These are phyloP conservation scores for Sitophilus oryzae DNA, from an alignment of 1,140 invertebrate genomes.

Conservation along the genomic window DNA sequence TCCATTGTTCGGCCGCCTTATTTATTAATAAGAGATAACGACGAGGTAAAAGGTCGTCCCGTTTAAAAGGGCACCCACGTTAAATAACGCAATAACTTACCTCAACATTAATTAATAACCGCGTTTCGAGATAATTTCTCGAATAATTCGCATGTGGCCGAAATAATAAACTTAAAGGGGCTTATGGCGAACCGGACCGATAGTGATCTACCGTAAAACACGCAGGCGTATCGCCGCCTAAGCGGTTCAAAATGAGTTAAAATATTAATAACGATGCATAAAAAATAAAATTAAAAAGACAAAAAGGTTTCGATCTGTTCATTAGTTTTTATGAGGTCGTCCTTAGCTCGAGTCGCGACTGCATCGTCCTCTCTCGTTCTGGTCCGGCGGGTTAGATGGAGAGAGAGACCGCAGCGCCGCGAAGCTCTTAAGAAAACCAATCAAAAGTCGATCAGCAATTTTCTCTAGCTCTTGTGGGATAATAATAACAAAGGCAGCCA, in stretches of 20 bases:
- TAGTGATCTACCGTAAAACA: conserved; percentile 19
- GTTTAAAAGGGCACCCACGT: neutral
- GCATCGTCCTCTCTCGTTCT: conserved; percentile 13
- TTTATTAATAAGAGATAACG: neutral
- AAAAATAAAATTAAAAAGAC: conserved; percentile 36
- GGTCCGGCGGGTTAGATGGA: neutral
- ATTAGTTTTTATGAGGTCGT: conserved; percentile 36
- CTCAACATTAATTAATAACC: conserved; percentile 28
- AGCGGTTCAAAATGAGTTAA: conserved; percentile 36
- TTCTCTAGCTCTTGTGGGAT: conserved; percentile 39
- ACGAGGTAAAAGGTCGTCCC: neutral
- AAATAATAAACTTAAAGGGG: conserved; percentile 18
- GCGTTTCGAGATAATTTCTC: conserved; percentile 27
- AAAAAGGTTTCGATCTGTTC: conserved; percentile 37
- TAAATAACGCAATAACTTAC: conserved; percentile 13
- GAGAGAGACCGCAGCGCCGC: neutral
- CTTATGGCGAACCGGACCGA: conserved; percentile 9
- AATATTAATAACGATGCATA: conserved; percentile 39
- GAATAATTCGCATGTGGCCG: conserved; percentile 26
- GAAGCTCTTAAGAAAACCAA: conserved; percentile 37
- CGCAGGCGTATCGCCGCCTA: conserved; percentile 22
- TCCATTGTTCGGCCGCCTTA: neutral
- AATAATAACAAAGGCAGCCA: conserved; percentile 40
- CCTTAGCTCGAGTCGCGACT: conserved; percentile 20
- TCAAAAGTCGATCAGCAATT: conserved; percentile 40